Evolutionary conservation across 2,888 invertebrate genomes (phyloP).

Genomic region (Sacculina carcini): DNA sequence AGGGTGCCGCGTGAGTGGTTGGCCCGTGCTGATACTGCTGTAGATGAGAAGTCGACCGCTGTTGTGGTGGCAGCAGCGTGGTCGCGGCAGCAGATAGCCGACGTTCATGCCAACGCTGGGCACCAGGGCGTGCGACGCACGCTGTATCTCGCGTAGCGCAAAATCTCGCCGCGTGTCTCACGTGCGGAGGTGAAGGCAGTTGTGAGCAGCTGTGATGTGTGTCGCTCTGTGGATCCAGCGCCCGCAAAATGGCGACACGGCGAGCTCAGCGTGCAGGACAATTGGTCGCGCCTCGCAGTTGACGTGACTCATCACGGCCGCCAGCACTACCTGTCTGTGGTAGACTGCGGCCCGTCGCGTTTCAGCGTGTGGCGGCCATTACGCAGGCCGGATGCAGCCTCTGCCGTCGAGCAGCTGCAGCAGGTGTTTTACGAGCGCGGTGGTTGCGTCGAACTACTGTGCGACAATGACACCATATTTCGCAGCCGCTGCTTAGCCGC

Average conservation of each 20-base stretch:
- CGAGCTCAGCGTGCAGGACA: not conserved
- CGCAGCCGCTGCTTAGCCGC: not conserved
- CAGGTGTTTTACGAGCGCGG: not conserved
- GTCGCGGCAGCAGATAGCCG: too few relatives aligned
- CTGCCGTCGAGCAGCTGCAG: not conserved
- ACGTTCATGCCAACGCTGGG: too few relatives aligned
- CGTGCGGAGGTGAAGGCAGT: too few relatives aligned
- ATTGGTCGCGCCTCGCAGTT: not conserved
- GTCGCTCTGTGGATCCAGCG: not conserved
- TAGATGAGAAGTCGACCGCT: not conserved
- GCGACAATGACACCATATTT: not conserved
- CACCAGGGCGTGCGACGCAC: too few relatives aligned
- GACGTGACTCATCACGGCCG: not conserved
- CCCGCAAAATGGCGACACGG: not conserved
- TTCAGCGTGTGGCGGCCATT: not conserved
- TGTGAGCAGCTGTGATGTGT: too few relatives aligned
- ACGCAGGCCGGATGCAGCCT: not conserved
- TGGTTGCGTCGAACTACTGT: not conserved
- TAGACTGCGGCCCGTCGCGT: conserved; percentile 4
- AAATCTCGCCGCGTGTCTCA: too few relatives aligned
- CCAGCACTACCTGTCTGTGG: not conserved
- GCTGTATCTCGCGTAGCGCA: too few relatives aligned
- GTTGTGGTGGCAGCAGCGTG: too few relatives aligned
- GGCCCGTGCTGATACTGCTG: not conserved
- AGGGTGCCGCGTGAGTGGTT: conserved; percentile 6